phyloP scores from a whole-genome alignment of 2,113 vertebrate genomes.

The Entosphenus tridentatus region DNA sequence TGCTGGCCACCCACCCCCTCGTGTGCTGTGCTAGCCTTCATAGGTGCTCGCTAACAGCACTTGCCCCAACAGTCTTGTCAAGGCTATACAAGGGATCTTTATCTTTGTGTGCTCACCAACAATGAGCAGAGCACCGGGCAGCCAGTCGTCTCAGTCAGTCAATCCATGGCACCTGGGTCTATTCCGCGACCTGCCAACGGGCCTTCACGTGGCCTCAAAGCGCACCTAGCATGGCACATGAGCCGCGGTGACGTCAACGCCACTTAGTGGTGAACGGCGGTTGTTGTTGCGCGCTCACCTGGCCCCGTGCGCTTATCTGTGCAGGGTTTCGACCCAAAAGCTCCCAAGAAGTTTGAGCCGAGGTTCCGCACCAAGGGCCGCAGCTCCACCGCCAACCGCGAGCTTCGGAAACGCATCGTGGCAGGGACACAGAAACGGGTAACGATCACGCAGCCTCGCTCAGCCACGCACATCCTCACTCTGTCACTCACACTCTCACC shows the following conservation, averaged over 20 bases:
- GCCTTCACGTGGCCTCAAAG: fast-evolving
- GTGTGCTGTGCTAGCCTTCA: no score
- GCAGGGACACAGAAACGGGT: constrained; percentile 10
- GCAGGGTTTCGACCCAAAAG: constrained; percentile 50
- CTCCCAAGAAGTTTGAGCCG: constrained; percentile 33
- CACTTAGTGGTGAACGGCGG: not conserved
- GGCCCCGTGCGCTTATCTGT: not conserved
- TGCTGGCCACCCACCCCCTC: no score
- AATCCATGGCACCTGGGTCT: no score
- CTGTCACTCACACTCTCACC: no score
- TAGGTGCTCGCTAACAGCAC: no score
- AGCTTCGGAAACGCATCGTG: constrained; percentile 47
- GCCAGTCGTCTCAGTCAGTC: no score
- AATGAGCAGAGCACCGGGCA: not conserved
- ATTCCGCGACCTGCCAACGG: not conserved
- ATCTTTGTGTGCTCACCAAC: no score
- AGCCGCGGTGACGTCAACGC: not conserved
- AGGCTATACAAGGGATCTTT: no score
- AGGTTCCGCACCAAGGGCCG: constrained; percentile 38
- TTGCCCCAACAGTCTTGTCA: no score
- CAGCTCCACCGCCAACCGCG: constrained; percentile 30
- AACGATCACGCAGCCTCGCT: no score
- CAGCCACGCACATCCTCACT: no score
- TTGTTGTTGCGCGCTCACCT: not conserved
- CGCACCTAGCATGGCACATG: no score